Percentiles rank a stretch among this genome's conserved stretches.
Evolutionary conservation across 2,888 invertebrate species (phyloP).

Genomic region (Chesias legatella): DNA sequence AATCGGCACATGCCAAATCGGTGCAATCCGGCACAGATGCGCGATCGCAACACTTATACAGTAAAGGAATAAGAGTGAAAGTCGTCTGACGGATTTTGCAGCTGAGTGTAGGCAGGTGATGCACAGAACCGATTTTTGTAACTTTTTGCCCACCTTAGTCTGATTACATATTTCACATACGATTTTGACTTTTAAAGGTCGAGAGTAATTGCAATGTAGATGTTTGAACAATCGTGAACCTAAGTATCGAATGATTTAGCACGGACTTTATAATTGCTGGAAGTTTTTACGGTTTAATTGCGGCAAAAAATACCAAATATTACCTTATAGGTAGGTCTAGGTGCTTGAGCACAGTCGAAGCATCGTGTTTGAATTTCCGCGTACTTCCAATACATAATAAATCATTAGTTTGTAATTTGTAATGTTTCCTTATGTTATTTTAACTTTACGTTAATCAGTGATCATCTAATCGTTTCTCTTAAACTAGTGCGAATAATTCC

Average conservation of each 20-base stretch:
- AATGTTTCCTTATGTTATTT: constrained; percentile 34
- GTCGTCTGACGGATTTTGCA: constrained; percentile 8
- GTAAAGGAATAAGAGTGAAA: constrained; percentile 1
- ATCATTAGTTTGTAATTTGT: neutral
- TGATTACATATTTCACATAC: constrained; percentile 15
- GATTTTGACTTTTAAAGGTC: constrained; percentile 32
- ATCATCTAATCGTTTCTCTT: too few relatives aligned
- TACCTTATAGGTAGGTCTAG: constrained; percentile 7
- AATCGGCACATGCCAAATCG: constrained; percentile 27
- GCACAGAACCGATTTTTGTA: constrained; percentile 9
- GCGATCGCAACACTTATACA: constrained; percentile 4
- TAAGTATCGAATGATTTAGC: constrained; percentile 19
- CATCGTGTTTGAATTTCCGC: constrained; percentile 3
- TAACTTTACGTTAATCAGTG: too few relatives aligned
- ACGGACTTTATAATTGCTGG: constrained; percentile 16
- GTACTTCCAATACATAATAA: too few relatives aligned
- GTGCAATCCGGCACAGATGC: neutral
- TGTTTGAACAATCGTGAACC: constrained; percentile 7
- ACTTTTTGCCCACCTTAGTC: constrained; percentile 14
- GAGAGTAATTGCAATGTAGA: constrained; percentile 31
- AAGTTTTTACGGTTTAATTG: constrained; percentile 2
- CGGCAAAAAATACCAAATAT: constrained; percentile 12
- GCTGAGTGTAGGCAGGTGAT: constrained; percentile 22
- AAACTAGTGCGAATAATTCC: too few relatives aligned
- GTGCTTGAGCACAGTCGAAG: neutral